A percentile compares a stretch with the other conserved stretches of the same genome.
Conservation (phyloP, 2,113 vertebrate species). For the Murina feae region DNA sequence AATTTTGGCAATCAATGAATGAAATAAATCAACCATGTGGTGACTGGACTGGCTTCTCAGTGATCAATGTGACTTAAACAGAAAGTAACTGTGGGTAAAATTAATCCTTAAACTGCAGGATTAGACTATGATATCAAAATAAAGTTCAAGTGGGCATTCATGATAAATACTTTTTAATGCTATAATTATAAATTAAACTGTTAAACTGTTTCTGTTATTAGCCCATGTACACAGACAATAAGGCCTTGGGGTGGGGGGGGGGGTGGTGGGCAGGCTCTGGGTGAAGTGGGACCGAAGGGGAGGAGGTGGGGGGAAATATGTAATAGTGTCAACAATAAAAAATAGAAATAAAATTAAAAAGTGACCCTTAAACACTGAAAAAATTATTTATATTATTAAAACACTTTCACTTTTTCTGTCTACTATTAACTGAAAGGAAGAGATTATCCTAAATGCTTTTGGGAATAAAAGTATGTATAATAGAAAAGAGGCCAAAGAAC, state of each 20-base stretch:
- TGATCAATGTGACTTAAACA: not conserved
- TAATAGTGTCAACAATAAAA: not conserved
- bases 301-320: not conserved
- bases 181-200: not conserved
- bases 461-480: not conserved
- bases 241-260: not conserved
- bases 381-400: not conserved
- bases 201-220: not conserved
- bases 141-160: not conserved
- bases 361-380: not conserved
- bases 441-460: not conserved
- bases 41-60: not conserved
- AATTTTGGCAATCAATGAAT: constrained; percentile 43
- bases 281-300: not conserved
- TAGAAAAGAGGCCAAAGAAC: not conserved
- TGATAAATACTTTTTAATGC: not conserved
- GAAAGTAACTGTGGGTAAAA: not conserved
- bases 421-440: constrained; percentile 13
- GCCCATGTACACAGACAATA: not conserved
- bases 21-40: constrained; percentile 42
- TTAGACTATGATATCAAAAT: not conserved
- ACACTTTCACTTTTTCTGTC: not conserved
- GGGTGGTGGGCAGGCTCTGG: too few relatives aligned
- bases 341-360: not conserved
- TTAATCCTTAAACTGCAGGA: not conserved